Base-by-base conservation (phyloP, 1,140 invertebrate species). In the Steinernema feltiae region DNA sequence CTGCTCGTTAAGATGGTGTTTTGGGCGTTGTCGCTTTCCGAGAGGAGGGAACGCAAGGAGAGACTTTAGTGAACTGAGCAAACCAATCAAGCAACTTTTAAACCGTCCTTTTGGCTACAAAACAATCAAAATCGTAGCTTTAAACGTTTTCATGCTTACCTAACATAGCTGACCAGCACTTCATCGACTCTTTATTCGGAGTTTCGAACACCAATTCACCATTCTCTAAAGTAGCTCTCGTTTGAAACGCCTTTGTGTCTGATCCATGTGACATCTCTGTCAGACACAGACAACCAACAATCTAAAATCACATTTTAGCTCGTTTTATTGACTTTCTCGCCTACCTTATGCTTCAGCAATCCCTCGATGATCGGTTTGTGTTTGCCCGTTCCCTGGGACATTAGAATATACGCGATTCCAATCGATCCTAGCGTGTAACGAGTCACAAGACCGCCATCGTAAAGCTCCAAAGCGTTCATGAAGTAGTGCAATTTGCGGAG, bases 251-350 rank as follows among this genome's bases (percentile, higher is more conserved):
- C 82, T 93, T 93, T 0, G 93, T 93, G 87, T 98, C 95, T 53
- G 93, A 94, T 0, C 95, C 95, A 88, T 98, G 95, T 48, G 92
- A 90, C 30, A 97, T 89, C 89, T 98, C 95, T 18, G 95, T 98
- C 71, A 98, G 86, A 0, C 93, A 92, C 87, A 97, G 92, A 85
- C 92, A 93, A 0, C 93, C 92, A 75, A 91, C 88, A 30, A 92
- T 89, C 90, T 91, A 80, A 32, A 86, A 78, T 74, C 46, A 30
- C 35, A 72, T 69, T 69, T 72, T 0, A 32, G 24, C n/a, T n/a
- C 21, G 71, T 48, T 71, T 3, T 17, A 1, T 73, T 41, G 7
- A 41, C 7, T 7, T 18, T 18, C 18, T 41, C 7, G 35, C 7
- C 18, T 41, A 41, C 35, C 35, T 41, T 87, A 82, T 84, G 91